Conservation (phyloP, 2,888 invertebrate genomes). For the Gonocerus acuteangulatus region DNA sequence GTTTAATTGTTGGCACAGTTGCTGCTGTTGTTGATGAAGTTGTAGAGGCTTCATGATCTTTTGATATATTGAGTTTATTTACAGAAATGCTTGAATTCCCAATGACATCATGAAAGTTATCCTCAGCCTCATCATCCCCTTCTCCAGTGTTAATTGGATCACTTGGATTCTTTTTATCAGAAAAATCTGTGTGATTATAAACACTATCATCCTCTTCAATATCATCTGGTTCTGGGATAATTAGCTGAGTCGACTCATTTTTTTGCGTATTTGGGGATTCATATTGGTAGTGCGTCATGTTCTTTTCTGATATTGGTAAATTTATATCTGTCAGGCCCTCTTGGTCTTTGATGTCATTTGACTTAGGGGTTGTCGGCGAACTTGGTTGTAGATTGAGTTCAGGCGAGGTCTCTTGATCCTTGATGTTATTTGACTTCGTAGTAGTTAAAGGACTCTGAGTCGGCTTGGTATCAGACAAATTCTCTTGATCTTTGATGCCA, state of each 20-base stretch:
- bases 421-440: constrained; percentile 7
- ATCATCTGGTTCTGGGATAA: not conserved
- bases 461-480: too few species aligned
- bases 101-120: not conserved
- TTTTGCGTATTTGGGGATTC: constrained; percentile 3
- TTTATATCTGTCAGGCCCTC: constrained; percentile 1
- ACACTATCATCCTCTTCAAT: constrained; percentile 1
- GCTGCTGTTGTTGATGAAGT: not conserved
- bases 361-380: constrained; percentile 10
- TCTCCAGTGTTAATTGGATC: constrained; percentile 1
- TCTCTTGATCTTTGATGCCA: too few species aligned
- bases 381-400: constrained; percentile 1
- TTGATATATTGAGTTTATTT: not conserved
- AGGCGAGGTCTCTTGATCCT: constrained; percentile 1
- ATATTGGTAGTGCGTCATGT: constrained; percentile 1
- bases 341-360: constrained; percentile 6
- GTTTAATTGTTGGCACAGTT: not conserved
- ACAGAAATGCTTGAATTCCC: not conserved
- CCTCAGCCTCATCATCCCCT: constrained; percentile 5
- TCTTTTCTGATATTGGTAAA: not conserved
- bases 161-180: constrained; percentile 1
- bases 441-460: not conserved
- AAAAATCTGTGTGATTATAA: constrained; percentile 10
- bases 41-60: not conserved
- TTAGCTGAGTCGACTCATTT: constrained; percentile 3